phyloP scores from a whole-genome alignment of 2,888 invertebrate genomes.

The Ischnura elegans region DNA sequence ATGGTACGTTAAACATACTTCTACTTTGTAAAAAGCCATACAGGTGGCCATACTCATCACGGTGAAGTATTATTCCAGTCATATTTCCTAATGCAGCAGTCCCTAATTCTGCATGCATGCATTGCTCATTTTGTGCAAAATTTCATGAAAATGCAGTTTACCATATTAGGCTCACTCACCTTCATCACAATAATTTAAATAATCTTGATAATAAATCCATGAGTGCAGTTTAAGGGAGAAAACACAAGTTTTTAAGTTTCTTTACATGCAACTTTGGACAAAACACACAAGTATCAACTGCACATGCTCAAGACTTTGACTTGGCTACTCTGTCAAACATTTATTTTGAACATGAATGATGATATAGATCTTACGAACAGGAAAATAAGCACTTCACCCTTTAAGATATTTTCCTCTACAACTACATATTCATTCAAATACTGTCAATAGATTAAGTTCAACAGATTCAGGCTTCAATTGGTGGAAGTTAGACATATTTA shows the following conservation, averaged over 20 bases:
- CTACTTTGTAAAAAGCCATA: no score
- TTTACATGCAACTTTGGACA: neutral
- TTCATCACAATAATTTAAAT: constrained; percentile 58
- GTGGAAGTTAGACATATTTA: no score
- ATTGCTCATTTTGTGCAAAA: neutral
- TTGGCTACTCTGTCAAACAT: neutral
- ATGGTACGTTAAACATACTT: no score
- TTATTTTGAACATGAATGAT: neutral
- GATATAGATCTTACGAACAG: neutral
- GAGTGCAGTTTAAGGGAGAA: neutral
- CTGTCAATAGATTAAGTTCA: neutral
- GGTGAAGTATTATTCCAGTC: no score
- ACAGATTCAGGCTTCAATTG: no score
- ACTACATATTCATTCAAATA: neutral
- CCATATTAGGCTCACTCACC: constrained; percentile 7
- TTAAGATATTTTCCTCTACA: neutral
- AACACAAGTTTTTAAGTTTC: neutral
- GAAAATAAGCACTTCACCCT: neutral
- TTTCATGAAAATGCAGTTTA: neutral
- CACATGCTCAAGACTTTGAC: constrained; percentile 6
- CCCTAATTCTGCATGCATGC: neutral
- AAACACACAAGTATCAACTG: neutral
- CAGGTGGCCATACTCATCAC: no score
- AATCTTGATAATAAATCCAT: constrained; percentile 48
- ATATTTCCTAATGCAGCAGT: neutral